phyloP scores from a whole-genome alignment of 2,888 invertebrate genomes.

The Drosophila nr. fundita region DNA sequence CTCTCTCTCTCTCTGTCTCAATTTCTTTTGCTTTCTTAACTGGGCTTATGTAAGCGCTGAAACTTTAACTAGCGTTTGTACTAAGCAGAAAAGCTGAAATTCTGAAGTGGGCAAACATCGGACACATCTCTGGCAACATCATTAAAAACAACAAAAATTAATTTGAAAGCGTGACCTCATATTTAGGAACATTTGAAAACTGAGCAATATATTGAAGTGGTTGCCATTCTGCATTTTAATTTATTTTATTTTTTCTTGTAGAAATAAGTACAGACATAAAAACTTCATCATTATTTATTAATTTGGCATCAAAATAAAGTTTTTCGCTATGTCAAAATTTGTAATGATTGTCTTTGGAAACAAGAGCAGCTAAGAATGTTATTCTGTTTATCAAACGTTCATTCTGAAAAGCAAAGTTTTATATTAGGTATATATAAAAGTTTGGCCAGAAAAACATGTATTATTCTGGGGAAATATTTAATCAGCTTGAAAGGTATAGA shows the following conservation, averaged over 20 bases:
- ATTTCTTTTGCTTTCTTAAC: slow-evolving; percentile 19
- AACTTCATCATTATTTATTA: too few species aligned
- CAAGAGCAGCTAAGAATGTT: neutral
- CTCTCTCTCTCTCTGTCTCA: too few species aligned
- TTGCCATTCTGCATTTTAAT: neutral
- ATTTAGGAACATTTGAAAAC: slow-evolving; percentile 3
- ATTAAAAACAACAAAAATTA: neutral
- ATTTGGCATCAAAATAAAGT: neutral
- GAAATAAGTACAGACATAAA: neutral
- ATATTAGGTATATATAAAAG: neutral
- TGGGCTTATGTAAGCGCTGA: slow-evolving; percentile 28
- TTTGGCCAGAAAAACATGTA: neutral
- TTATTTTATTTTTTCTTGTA: neutral
- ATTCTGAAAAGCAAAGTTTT: neutral
- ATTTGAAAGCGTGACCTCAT: neutral
- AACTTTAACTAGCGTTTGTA: slow-evolving; percentile 5
- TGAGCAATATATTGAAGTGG: neutral
- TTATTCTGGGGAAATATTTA: neutral
- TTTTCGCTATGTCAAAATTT: neutral
- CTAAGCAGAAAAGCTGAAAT: neutral
- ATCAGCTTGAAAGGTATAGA: neutral
- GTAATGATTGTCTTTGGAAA: neutral
- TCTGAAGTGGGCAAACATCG: neutral
- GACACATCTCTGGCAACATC: neutral
- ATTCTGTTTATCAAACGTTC: neutral